Percentiles rank a stretch among this genome's conserved stretches.
Conservation (phyloP, 1,140 invertebrate species). For the Drosophila lacteicornis region DNA sequence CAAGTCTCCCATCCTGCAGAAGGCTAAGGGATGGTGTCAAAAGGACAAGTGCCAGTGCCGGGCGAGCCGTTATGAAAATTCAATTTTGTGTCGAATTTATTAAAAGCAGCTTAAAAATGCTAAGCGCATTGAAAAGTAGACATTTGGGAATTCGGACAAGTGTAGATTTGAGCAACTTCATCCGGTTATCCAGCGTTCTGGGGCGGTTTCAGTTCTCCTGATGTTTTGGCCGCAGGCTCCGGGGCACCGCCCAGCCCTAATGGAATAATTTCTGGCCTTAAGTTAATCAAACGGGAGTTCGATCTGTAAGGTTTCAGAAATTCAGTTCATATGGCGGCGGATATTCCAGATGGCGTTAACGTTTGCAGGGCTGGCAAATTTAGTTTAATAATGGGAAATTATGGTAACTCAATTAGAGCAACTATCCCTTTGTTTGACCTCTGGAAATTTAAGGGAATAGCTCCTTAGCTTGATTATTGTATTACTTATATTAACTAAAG, state of each 20-base stretch:
- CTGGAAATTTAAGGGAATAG: not conserved
- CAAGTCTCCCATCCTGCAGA: not conserved
- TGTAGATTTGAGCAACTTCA: conserved; percentile 45
- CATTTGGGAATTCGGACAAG: conserved; percentile 81
- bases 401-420: conserved; percentile 20
- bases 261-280: conserved; percentile 67
- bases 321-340: conserved; percentile 16
- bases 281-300: conserved; percentile 62
- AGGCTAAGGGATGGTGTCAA: conserved; percentile 64
- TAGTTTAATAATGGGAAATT: conserved; percentile 27
- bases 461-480: too few species aligned
- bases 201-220: conserved; percentile 43
- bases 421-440: not conserved
- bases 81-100: conserved; percentile 84
- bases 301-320: conserved; percentile 10
- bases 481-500: too few species aligned
- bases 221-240: conserved; percentile 64
- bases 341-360: conserved; percentile 48
- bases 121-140: conserved; percentile 77
- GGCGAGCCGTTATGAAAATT: conserved; percentile 78
- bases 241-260: conserved; percentile 38
- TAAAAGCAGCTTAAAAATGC: conserved; percentile 82
- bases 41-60: conserved; percentile 67
- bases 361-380: conserved; percentile 22
- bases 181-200: conserved; percentile 4